Evolutionary conservation across 2,888 invertebrate genomes (phyloP).

Genomic region (Drosophila siamana): DNA sequence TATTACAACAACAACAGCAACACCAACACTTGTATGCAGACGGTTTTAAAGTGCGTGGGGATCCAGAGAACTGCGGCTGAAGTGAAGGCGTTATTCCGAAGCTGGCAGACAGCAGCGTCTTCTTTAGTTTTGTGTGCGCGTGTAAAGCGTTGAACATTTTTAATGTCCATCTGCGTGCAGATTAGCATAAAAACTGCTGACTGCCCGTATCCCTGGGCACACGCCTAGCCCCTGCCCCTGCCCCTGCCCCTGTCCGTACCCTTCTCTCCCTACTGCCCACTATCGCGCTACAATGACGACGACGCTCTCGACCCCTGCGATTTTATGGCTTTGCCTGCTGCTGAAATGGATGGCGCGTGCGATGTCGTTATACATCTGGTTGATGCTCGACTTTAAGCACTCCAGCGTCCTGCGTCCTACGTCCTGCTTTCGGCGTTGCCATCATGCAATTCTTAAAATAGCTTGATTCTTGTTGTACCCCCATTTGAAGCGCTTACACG

Average conservation of each 20-base stretch:
- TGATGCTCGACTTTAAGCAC: slow-evolving; percentile 50
- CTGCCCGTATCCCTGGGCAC: slow-evolving; percentile 10
- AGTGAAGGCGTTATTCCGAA: not conserved
- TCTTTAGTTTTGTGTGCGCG: slow-evolving; percentile 43
- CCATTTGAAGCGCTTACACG: slow-evolving; percentile 43
- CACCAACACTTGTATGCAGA: slow-evolving; percentile 28
- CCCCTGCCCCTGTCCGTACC: not conserved
- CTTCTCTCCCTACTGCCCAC: not conserved
- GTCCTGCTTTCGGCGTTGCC: too few relatives aligned
- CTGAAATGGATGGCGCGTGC: slow-evolving; percentile 30
- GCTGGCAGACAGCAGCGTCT: slow-evolving; percentile 2
- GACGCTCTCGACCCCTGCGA: slow-evolving; percentile 10
- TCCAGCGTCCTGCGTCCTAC: too few relatives aligned
- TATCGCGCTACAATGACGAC: not conserved
- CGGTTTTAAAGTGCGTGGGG: slow-evolving; percentile 1
- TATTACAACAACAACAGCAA: slow-evolving; percentile 60
- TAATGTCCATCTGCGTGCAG: slow-evolving; percentile 73
- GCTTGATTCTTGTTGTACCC: slow-evolving; percentile 49
- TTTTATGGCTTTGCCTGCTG: slow-evolving; percentile 20
- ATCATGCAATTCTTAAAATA: slow-evolving; percentile 61
- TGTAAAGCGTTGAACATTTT: slow-evolving; percentile 68
- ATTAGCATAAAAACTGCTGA: slow-evolving; percentile 70
- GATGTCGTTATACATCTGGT: slow-evolving; percentile 57
- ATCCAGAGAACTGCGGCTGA: not conserved
- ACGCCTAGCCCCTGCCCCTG: not conserved